Conservation (phyloP, 2,797 vertebrate species). For the Diglossa cyanea region DNA sequence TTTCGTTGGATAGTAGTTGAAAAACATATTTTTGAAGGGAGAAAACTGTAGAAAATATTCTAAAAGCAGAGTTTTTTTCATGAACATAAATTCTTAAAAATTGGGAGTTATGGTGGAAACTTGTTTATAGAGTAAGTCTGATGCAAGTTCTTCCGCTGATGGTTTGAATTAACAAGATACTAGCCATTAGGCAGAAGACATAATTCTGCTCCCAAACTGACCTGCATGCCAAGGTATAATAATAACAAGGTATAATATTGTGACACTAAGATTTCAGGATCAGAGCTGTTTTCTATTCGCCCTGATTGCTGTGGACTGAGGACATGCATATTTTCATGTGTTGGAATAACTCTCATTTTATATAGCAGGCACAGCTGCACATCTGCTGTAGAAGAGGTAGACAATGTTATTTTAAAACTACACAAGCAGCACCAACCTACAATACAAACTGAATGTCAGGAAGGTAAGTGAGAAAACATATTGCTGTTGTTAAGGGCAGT, state of each 20-base stretch:
- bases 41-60: not conserved
- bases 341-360: not conserved
- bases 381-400: not conserved
- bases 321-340: not conserved
- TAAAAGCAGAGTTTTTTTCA: not conserved
- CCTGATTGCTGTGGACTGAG: not conserved
- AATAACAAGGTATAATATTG: not conserved
- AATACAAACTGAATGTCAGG: not conserved
- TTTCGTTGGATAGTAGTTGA: not conserved
- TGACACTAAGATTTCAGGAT: not conserved
- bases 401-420: not conserved
- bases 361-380: not conserved
- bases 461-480: not conserved
- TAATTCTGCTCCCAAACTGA: not conserved
- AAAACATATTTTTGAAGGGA: not conserved
- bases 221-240: not conserved
- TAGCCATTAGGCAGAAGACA: not conserved
- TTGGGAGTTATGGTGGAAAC: not conserved
- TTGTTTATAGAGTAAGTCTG: not conserved
- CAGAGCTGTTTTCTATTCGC: not conserved
- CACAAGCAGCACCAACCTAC: not conserved
- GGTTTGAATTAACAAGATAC: not conserved
- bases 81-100: not conserved
- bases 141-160: not conserved
- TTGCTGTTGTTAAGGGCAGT: not conserved